Evolutionary conservation across 2,797 vertebrate genomes (phyloP).

Genomic region (Onychomys leucogaster): DNA sequence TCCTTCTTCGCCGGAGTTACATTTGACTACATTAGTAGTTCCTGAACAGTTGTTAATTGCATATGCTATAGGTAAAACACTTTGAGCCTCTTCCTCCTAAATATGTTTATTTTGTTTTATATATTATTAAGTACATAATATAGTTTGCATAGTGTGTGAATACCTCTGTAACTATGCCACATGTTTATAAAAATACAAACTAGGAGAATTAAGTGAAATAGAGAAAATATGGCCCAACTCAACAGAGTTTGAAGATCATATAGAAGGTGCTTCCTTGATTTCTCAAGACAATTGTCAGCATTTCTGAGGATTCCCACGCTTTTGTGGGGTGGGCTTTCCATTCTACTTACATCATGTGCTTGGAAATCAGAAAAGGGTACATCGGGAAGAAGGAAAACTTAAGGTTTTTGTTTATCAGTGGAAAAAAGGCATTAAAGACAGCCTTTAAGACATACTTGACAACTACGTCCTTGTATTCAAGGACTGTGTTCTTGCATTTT

Average conservation of each 20-base stretch:
- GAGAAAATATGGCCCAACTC: neutral
- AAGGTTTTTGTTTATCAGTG: slow-evolving; percentile 52
- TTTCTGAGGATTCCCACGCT: neutral
- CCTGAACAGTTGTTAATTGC: slow-evolving; percentile 46
- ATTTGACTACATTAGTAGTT: neutral
- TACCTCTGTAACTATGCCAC: neutral
- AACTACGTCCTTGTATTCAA: neutral
- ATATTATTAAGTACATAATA: neutral
- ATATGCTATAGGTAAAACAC: neutral
- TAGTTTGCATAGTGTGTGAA: neutral
- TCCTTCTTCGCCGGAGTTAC: neutral
- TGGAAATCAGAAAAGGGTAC: neutral
- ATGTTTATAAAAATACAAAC: slow-evolving; percentile 4
- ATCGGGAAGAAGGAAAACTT: neutral
- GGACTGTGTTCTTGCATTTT: slow-evolving; percentile 9
- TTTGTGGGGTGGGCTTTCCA: neutral
- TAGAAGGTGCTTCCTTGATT: slow-evolving; percentile 21
- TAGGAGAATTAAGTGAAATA: neutral
- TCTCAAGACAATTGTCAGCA: neutral
- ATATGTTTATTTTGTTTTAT: slow-evolving; percentile 14
- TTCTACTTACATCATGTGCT: too few relatives aligned
- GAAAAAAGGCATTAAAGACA: slow-evolving; percentile 40
- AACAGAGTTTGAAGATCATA: slow-evolving; percentile 17
- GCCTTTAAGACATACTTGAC: neutral
- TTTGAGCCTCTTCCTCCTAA: slow-evolving; percentile 24